Evolutionary conservation across 1,140 invertebrate species (phyloP).

Genomic region (Drosophila novamexicana): DNA sequence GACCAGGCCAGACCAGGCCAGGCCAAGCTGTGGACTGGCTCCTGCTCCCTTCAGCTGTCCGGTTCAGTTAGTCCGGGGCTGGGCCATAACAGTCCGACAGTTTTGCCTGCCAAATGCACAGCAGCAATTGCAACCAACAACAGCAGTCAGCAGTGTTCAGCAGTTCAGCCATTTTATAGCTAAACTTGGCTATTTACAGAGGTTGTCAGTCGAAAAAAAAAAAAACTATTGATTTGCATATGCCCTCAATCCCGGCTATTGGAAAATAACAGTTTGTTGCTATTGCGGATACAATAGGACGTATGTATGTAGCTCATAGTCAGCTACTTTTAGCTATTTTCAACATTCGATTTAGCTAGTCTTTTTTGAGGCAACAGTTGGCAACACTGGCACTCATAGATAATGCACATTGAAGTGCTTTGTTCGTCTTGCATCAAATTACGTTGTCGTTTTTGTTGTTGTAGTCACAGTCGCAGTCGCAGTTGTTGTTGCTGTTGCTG

Average conservation of each 20-base stretch:
- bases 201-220: too few species aligned
- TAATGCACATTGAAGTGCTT: conserved; percentile 66
- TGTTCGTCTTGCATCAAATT: conserved; percentile 53
- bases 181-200: too few species aligned
- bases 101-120: conserved; percentile 46
- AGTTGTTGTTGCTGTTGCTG: background rate
- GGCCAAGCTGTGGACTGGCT: conserved; percentile 2
- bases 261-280: too few species aligned
- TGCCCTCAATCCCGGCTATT: too few species aligned
- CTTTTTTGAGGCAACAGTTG: too few species aligned
- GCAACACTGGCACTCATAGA: conserved; percentile 33
- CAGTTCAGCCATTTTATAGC: too few species aligned
- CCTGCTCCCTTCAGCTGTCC: too few species aligned
- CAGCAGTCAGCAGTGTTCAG: conserved; percentile 5
- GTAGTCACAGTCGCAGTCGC: conserved; percentile 1
- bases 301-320: too few species aligned
- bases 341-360: too few species aligned
- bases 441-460: conserved; percentile 7
- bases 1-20: background rate
- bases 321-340: too few species aligned
- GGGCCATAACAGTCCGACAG: conserved; percentile 24
- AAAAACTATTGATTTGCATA: too few species aligned
- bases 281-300: too few species aligned
- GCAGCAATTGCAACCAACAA: conserved; percentile 15
- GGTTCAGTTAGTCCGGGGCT: conserved; percentile 2